Base-by-base conservation (phyloP, 2,797 vertebrate species). In the Smutsia temminckii region DNA sequence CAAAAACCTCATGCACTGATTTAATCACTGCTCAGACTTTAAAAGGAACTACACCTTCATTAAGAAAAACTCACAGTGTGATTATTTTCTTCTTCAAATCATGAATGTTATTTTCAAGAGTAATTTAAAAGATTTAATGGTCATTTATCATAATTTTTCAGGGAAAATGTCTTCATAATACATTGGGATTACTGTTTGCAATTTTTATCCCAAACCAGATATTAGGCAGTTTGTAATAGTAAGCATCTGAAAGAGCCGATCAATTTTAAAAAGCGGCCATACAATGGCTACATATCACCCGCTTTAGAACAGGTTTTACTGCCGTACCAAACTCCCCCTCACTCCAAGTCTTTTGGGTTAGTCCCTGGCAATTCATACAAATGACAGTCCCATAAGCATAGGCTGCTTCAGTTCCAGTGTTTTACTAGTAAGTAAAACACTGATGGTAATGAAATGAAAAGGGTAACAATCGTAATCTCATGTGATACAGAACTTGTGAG, bases 111-210 rank as follows among this genome's bases (percentile, higher is more conserved):
- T 29, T 79, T 87, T 94, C 18, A 63, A 71, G 66, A 95, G 57
- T 64, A 89, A 92, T 64, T 74, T 63, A 78, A 86, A 78, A 71
- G 11, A 53, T 42, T 80, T 85, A 75, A 79, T 64, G 68, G 16
- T 63, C 25, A 85, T 32, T 93, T 85, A 91, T 51, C 29, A 51
- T 29, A 49, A 34, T 46, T 9, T 84, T 93, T 88, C 51, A 46
- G 18, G 27, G n/a, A 87, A 93, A 94, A 87, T 55, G 6, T 69
- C 84, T 96, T 90, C 88, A 94, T 4, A 74, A 32, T 78, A 68
- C 5, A 90, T 66, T 78, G 75, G 32, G 37, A 91, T 88, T 89
- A 68, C 21, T 89, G n/a, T 66, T 75, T 71, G 57, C 8, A 32
- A 93, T n/a, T 46, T 32, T 95, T 6, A 90, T 55, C 20, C 37